Evolutionary conservation across 1,140 invertebrate genomes (phyloP).

Genomic region (Heliconius eleuchia): DNA sequence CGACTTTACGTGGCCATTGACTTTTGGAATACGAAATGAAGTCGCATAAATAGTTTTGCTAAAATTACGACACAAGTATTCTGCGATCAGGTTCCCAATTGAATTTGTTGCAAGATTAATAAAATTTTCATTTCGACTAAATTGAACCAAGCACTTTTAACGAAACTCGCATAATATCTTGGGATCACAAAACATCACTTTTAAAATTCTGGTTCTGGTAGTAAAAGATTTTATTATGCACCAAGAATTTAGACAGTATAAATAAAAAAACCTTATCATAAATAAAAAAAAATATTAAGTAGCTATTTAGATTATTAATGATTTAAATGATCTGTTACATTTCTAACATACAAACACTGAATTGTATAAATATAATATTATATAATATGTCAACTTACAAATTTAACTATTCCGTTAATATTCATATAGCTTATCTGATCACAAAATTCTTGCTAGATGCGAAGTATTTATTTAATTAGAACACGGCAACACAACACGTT

Average conservation of each 20-base stretch:
- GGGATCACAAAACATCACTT: not conserved
- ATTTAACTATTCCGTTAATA: not conserved
- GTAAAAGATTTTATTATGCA: not conserved
- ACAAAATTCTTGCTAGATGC: not conserved
- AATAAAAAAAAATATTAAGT: not conserved
- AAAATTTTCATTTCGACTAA: constrained; percentile 10
- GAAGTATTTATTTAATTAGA: not conserved
- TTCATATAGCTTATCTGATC: not conserved
- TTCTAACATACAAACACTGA: not conserved
- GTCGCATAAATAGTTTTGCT: constrained; percentile 6
- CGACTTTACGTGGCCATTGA: constrained; percentile 48
- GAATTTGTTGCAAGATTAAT: constrained; percentile 6
- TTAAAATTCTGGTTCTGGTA: not conserved
- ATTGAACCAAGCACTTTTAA: not conserved
- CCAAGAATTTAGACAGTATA: not conserved
- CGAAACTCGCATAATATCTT: not conserved
- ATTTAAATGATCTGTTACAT: no score
- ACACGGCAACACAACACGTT: not conserved
- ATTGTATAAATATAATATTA: not conserved
- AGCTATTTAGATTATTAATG: no score
- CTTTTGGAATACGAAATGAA: constrained; percentile 45
- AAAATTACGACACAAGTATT: constrained; percentile 14
- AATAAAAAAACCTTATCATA: not conserved
- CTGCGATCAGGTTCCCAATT: constrained; percentile 1
- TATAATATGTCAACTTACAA: not conserved